These are phyloP conservation scores for Marcusenius ussheri DNA, from an alignment of 2,113 vertebrate genomes.

Conservation along the genomic window DNA sequence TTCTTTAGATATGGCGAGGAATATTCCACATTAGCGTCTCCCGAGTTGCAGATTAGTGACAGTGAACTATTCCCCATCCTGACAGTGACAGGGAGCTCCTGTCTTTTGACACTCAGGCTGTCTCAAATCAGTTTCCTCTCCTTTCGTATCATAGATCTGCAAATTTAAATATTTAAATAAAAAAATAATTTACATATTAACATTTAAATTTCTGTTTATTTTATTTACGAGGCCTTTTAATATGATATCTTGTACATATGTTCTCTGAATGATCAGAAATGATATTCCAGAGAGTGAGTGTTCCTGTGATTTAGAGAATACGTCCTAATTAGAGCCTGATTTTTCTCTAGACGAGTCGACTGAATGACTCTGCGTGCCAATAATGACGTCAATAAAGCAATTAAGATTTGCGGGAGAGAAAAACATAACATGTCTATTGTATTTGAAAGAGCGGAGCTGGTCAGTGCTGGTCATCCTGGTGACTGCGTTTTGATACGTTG, in stretches of 20 bases:
- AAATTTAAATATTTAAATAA: background rate
- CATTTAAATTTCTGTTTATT: background rate
- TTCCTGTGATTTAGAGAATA: background rate
- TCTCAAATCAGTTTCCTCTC: background rate
- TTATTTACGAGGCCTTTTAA: background rate
- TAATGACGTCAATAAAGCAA: background rate
- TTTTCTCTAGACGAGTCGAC: background rate
- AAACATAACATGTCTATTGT: background rate
- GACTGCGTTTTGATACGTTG: background rate
- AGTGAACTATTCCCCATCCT: background rate
- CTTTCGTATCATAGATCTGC: background rate
- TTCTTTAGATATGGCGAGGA: background rate
- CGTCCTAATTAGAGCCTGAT: background rate
- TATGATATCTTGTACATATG: background rate
- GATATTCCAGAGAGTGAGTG: background rate
- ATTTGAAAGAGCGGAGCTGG: background rate
- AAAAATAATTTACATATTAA: too few relatives aligned
- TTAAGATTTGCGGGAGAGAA: background rate
- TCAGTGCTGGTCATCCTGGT: background rate
- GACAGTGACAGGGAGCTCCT: background rate
- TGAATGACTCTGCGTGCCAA: background rate
- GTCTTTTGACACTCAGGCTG: background rate
- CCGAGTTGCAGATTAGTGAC: background rate
- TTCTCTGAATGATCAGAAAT: background rate
- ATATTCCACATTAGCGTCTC: background rate